These are phyloP conservation scores for Drosophila algonquin DNA, from an alignment of 2,888 invertebrate genomes.

Conservation along the genomic window DNA sequence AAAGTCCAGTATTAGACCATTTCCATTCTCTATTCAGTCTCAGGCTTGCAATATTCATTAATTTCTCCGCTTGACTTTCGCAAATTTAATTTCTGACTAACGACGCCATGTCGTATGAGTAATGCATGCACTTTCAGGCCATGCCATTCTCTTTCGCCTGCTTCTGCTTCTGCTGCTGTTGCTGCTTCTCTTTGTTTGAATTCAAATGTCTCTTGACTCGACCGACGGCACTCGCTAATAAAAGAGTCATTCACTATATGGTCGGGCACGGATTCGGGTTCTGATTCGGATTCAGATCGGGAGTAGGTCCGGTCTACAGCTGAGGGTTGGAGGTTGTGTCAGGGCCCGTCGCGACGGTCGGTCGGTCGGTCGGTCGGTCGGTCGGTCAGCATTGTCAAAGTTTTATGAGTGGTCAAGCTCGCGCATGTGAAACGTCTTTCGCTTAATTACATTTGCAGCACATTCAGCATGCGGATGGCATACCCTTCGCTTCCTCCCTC, in stretches of 20 bases:
- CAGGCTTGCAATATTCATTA: constrained; percentile 2
- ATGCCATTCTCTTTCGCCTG: constrained; percentile 4
- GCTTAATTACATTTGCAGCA: constrained; percentile 64
- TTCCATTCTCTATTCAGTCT: not conserved
- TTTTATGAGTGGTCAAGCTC: constrained; percentile 54
- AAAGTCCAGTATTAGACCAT: not conserved
- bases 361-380: not conserved
- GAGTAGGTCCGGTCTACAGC: not conserved
- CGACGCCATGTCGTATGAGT: constrained; percentile 60
- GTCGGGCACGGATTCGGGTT: not conserved
- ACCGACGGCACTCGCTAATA: constrained; percentile 30
- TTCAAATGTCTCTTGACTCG: constrained; percentile 31
- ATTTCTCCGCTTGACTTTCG: constrained; percentile 2
- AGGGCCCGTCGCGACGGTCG: too few species aligned
- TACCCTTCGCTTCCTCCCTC: constrained; percentile 6
- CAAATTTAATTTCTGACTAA: constrained; percentile 58
- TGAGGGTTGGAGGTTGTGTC: constrained; percentile 8
- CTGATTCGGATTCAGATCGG: not conserved
- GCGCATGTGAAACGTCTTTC: constrained; percentile 57
- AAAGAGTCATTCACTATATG: constrained; percentile 36
- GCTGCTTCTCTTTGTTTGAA: constrained; percentile 1
- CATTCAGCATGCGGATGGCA: constrained; percentile 7
- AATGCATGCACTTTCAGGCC: constrained; percentile 37
- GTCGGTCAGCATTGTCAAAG: constrained; percentile 52
- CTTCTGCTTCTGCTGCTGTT: not conserved